phyloP scores from a whole-genome alignment of 1,140 invertebrate species.

The Macrotrachela quadricornifera region DNA sequence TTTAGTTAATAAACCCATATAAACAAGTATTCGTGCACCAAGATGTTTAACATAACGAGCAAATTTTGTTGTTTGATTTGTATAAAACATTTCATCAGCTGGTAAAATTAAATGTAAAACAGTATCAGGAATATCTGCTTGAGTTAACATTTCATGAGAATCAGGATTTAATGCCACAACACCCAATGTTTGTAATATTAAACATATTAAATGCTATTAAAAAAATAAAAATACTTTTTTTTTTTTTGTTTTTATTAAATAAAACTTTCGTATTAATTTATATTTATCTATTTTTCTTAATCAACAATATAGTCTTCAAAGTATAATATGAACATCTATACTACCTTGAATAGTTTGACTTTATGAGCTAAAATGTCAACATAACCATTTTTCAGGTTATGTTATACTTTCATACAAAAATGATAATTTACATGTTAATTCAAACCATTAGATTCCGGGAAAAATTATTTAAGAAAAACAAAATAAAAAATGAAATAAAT shows the following conservation, averaged over 20 bases:
- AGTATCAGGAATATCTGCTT: slow-evolving; percentile 41
- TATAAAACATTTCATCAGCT: slow-evolving; percentile 53
- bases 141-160: slow-evolving; percentile 37
- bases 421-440: too few species aligned
- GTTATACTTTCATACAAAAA: too few species aligned
- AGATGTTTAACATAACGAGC: slow-evolving; percentile 49
- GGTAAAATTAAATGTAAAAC: slow-evolving; percentile 45
- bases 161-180: slow-evolving; percentile 39
- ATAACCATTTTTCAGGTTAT: too few species aligned
- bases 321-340: neutral
- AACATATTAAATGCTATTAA: slow-evolving; percentile 44
- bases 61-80: slow-evolving; percentile 47
- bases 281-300: neutral
- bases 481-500: slow-evolving; percentile 1
- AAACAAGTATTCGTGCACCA: slow-evolving; percentile 43
- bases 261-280: slow-evolving; percentile 13
- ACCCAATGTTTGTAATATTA: slow-evolving; percentile 44
- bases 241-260: neutral
- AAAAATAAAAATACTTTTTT: slow-evolving; percentile 6
- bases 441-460: neutral
- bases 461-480: neutral
- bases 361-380: too few species aligned
- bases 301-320: slow-evolving; percentile 4
- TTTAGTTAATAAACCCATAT: slow-evolving; percentile 36
- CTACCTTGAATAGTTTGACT: too few species aligned